These are phyloP conservation scores for Microctonus aethiopoides DNA, from an alignment of 2,888 invertebrate genomes.

Conservation along the genomic window DNA sequence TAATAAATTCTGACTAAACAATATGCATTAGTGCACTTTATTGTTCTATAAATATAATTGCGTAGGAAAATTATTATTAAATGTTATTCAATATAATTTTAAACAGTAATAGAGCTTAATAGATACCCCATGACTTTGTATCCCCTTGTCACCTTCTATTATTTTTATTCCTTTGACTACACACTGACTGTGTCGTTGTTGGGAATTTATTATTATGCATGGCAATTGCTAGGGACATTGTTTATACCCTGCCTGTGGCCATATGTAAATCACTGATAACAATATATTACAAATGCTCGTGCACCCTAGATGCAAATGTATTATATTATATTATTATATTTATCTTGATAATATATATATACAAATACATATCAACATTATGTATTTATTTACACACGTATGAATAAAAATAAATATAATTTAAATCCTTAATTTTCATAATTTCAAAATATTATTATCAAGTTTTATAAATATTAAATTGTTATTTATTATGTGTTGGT, in stretches of 20 bases:
- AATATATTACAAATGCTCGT: constrained; percentile 35
- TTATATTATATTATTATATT: constrained; percentile 6
- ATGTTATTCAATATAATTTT: too few species aligned
- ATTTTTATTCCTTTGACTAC: not conserved
- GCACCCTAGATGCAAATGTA: not conserved
- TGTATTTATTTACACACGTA: too few species aligned
- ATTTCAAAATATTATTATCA: not conserved
- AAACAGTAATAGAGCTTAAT: too few species aligned
- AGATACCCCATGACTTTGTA: too few species aligned
- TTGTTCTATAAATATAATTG: too few species aligned
- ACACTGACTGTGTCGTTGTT: not conserved
- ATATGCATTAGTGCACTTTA: too few species aligned
- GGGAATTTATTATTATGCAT: constrained; percentile 7
- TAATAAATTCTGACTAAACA: too few species aligned
- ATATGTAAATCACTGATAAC: constrained; percentile 49
- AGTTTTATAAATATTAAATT: not conserved
- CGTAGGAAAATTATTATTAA: too few species aligned
- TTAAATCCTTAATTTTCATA: too few species aligned
- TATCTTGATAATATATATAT: not conserved
- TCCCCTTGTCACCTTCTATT: too few species aligned
- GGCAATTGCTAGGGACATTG: constrained; percentile 27
- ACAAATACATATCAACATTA: not conserved
- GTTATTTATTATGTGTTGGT: not conserved
- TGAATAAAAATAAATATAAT: too few species aligned
- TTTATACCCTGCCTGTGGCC: constrained; percentile 41